Evolutionary conservation across 2,888 invertebrate genomes (phyloP), one percentile per base, ranked within the genome.

Genomic region (Globia sparganii): DNA sequence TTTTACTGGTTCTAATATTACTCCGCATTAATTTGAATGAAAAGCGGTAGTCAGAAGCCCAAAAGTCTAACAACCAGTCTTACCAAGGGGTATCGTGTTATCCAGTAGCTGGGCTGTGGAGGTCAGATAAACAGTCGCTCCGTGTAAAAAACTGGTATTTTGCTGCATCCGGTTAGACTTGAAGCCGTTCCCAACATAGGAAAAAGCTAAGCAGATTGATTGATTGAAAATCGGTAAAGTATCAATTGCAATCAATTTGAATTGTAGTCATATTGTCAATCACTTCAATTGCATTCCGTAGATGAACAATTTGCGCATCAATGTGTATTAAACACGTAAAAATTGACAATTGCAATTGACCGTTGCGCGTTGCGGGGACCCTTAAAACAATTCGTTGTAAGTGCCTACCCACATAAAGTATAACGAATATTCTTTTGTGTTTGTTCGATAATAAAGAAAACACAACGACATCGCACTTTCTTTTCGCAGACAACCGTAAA

Each of bases 401-500:
- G 9, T 28, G 6, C n/a, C 28, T 21, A 43, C 43, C 46, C 5
- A 28, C 13, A 21, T 43, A 13, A 8, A 25, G 8, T 37, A 13
- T 40, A 43, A 25, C 3, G 11, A 58, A 58, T 65, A 53, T 53
- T 21, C 53, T 43, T 80, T 61, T 78, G 37, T 78, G 37, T 66
- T 75, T 75, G 34, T 66, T 81, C 65, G 25, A 66, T 61, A 78
- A 53, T 75, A 81, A 78, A 64, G 78, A 46, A 46, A 66, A 58
- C 46, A 81, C 40, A 64, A 49, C 31, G 62, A 76, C 56, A 62
- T 34, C 34, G 66, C 46, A 67, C 66, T 75, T 59, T 31, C 58
- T 72, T 40, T 81, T 53, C 53, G 66, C 66, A 68, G 49, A 77
- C 68, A 77, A 43, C 64, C 58, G 34, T 68, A 83, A 69, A 83